These are phyloP conservation scores for Bombus impatiens DNA, from an alignment of 1,140 invertebrate species.

Conservation along the genomic window DNA sequence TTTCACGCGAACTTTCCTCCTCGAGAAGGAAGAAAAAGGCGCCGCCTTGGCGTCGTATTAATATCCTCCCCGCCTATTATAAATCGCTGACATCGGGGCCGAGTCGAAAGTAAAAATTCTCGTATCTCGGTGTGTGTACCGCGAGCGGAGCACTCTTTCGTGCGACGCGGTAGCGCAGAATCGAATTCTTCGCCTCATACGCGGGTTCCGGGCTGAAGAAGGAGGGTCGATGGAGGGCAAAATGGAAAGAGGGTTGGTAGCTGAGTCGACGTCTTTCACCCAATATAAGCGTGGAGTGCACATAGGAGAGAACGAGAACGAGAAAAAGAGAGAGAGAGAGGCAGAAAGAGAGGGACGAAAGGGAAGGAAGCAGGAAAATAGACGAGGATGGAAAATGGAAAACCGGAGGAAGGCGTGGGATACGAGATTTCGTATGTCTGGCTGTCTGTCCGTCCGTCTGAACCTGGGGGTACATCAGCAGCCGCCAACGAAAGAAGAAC, in stretches of 20 bases:
- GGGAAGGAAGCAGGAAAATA: constrained; percentile 17
- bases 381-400: constrained; percentile 24
- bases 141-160: constrained; percentile 54
- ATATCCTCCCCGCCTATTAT: constrained; percentile 21
- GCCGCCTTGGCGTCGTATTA: not conserved
- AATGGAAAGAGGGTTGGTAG: constrained; percentile 72
- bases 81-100: constrained; percentile 48
- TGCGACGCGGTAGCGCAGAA: constrained; percentile 64
- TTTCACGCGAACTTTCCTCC: not conserved
- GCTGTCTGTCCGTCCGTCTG: constrained; percentile 64
- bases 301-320: constrained; percentile 38
- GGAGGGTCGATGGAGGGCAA: constrained; percentile 60
- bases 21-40: not conserved
- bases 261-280: constrained; percentile 80
- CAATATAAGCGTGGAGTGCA: constrained; percentile 61
- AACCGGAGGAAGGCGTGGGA: constrained; percentile 48
- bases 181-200: constrained; percentile 71
- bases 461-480: constrained; percentile 76
- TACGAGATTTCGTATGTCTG: constrained; percentile 66
- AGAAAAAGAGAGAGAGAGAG: not conserved
- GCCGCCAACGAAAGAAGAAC: constrained; percentile 66
- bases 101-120: constrained; percentile 62
- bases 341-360: constrained; percentile 31
- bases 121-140: constrained; percentile 46
- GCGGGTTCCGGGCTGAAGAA: constrained; percentile 40